Conservation (phyloP, 1,140 invertebrate genomes). For the Coelopa frigida region DNA sequence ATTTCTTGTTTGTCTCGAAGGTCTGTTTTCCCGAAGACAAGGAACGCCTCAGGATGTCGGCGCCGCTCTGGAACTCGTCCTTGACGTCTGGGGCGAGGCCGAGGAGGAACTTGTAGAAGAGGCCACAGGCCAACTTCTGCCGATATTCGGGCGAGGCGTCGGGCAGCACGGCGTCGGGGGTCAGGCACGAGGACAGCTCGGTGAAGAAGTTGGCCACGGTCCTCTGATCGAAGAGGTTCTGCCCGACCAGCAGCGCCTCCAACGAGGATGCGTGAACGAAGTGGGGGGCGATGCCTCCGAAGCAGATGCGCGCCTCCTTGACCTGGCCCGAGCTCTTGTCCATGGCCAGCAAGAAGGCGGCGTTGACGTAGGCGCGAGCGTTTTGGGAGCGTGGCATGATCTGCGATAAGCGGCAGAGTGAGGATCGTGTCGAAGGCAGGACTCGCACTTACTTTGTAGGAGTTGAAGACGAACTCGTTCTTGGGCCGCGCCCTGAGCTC, state of each 20-base stretch:
- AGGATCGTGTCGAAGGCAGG: neutral
- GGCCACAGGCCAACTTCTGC: conserved; percentile 55
- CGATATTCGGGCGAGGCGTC: conserved; percentile 60
- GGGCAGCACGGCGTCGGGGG: conserved; percentile 55
- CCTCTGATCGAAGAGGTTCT: conserved; percentile 48
- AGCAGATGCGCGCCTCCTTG: conserved; percentile 46
- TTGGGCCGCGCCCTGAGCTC: conserved; percentile 24
- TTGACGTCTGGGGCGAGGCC: conserved; percentile 44
- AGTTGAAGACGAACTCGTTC: conserved; percentile 25
- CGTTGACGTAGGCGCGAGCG: conserved; percentile 75
- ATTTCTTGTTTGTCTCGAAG: conserved; percentile 57
- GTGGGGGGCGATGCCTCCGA: conserved; percentile 60
- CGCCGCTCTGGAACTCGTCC: conserved; percentile 47
- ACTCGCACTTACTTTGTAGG: conserved; percentile 50
- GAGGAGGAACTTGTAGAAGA: conserved; percentile 68
- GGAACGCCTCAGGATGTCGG: conserved; percentile 48
- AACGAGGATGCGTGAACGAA: conserved; percentile 65
- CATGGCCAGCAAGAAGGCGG: conserved; percentile 65
- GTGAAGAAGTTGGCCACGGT: conserved; percentile 51
- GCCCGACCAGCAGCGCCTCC: conserved; percentile 57
- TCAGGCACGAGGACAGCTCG: conserved; percentile 53
- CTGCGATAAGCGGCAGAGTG: conserved; percentile 16
- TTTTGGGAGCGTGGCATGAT: conserved; percentile 70
- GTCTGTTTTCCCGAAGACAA: conserved; percentile 61
- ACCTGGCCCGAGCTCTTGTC: conserved; percentile 31